Evolutionary conservation across 37 sponge, comb jelly and placozoan species (phyloP), one percentile per base, ranked within the genome.

Genomic region (Chondrilla cf. caribensis): DNA sequence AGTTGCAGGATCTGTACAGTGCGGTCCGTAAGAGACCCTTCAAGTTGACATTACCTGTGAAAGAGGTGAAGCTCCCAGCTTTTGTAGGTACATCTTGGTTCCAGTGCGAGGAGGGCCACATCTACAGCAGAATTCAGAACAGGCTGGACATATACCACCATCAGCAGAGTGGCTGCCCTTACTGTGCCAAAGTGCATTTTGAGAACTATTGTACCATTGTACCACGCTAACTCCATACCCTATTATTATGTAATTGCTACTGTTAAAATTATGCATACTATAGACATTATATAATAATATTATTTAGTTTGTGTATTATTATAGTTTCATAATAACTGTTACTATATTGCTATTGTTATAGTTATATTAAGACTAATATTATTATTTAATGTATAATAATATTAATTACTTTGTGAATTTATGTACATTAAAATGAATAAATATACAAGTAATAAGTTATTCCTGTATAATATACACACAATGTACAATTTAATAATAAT

Each of bases 101-200:
- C 60, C 19, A 79, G 60, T 88, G 89, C 35, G 4, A 15, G 19
- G 79, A 79, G 40, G 89, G 89, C 14, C 89, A 88, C 58, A 40
- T 88, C 44, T 88, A 88, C 81, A 66, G 78, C 18, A 84, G 15
- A 33, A 17, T 67, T 31, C 35, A 26, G 15, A 28, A 17, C 33
- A 29, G 35, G 68, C 31, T 67, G 31, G 68, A 67, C 29, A 67
- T 67, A 28, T 67, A 33, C 68, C 68, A 28, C 33, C 68, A 67
- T 33, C 68, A 33, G 1, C 68, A 67, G 29, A 33, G 35, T 2
- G 35, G 68, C 33, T 67, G 68, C 4, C 68, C 68, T 67, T 28
- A 33, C 17, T 67, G 68, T 33, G 17, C 35, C 33, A 67, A 67
- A 2, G 68, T 67, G 26, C 68, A 67, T 17, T 67, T 67, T 6